phyloP scores from a whole-genome alignment of 1,140 invertebrate species.

The Drosophila sp. region DNA sequence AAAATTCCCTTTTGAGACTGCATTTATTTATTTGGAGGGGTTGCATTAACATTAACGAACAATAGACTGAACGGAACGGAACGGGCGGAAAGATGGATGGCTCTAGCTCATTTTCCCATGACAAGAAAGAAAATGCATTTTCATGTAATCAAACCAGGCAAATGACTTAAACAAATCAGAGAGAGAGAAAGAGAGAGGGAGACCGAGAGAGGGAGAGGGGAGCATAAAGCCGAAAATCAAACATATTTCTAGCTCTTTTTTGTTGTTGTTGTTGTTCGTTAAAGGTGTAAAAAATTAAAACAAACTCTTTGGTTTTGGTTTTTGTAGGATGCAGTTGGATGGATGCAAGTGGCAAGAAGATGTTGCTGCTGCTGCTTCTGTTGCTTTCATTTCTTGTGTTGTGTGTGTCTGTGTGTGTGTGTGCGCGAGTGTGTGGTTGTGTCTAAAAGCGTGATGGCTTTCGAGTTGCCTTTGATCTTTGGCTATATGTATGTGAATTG shows the following conservation, averaged over 20 bases:
- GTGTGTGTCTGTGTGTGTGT: conserved; percentile 11
- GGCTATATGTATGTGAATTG: neutral
- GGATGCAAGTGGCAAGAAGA: conserved; percentile 56
- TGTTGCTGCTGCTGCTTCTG: conserved; percentile 43
- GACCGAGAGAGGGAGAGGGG: neutral
- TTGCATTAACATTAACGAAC: conserved; percentile 45
- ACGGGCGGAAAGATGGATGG: conserved; percentile 7
- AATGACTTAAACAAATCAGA: conserved; percentile 74
- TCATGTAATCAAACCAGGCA: conserved; percentile 67
- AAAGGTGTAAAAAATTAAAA: conserved; percentile 75
- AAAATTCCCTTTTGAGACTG: conserved; percentile 55
- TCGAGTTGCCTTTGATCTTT: conserved; percentile 70
- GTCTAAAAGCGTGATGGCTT: conserved; percentile 65
- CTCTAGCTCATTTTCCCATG: conserved; percentile 56
- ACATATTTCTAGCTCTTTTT: conserved; percentile 21
- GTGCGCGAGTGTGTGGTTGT: conserved; percentile 29
- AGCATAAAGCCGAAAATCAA: conserved; percentile 70
- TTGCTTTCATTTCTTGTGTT: conserved; percentile 46
- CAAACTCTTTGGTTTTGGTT: conserved; percentile 42
- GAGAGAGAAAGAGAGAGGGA: neutral
- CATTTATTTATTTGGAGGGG: conserved; percentile 42
- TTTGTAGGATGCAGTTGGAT: conserved; percentile 26
- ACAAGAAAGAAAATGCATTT: conserved; percentile 75
- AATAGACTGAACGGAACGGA: conserved; percentile 23
- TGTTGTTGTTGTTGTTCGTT: conserved; percentile 7